Evolutionary conservation across 2,797 vertebrate genomes (phyloP), one percentile per base, ranked within the genome.

Genomic region (Pelobates cultripes): DNA sequence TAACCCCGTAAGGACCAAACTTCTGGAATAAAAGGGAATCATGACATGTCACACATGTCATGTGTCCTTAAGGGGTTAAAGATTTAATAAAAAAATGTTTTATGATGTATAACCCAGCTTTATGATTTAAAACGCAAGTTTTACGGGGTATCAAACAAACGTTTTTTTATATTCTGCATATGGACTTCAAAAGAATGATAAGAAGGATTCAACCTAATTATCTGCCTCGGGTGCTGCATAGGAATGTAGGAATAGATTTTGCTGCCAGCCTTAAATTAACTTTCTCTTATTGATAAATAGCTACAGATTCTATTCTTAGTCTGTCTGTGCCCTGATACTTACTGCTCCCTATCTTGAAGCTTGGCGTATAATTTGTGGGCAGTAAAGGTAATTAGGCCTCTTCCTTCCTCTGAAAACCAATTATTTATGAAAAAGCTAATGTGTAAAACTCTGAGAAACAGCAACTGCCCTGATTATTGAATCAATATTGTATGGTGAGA

Each of bases 251-350:
- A 15, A 40, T 7, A 44, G 66, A 69, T 57, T 28, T 41, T 47
- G 47, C 66, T 13, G 47, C 3, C 64, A n/a, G 43, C 63, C 55
- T 53, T 41, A 43, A 40, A 41, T 41, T 44, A 17, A n/a, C 76
- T 77, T n/a, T 40, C 63, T 28, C 9, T 17, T 69, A 77, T 69
- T 69, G 66, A 69, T 77, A 66, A 69, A 71, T 71, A 51, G 61
- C 61, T n/a, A 1, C 7, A 8, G 61, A 64, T 17, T n/a, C 45
- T 77, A 77, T 77, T 68, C 68, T 77, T 77, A 77, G 75, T 17
- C 14, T 6, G 14, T 41, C 57, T n/a, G 57, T 12, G 13, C 42
- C 43, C 74, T 15, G 44, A 61, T 47, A 61, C 28, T 40, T 44
- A 3, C 17, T 64, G 28, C 66, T 14, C 4, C 66, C 66, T 43